Evolutionary conservation across 2,113 vertebrate genomes (phyloP), one percentile per base, ranked within the genome.

Genomic region (Gymnobelideus leadbeateri): DNA sequence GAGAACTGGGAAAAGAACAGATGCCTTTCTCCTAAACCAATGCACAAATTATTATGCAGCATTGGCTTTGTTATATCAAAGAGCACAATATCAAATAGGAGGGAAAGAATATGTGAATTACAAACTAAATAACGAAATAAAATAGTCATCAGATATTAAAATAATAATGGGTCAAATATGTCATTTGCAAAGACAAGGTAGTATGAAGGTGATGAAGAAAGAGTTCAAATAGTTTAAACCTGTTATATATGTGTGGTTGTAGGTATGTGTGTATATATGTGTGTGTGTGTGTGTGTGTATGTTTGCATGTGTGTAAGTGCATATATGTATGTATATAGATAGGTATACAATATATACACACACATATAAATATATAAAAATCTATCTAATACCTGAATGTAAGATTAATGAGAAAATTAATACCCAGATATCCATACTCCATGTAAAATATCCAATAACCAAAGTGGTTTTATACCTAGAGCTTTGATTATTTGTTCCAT

Each of bases 371-470:
- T 31, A n/a, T 16, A 2, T 31, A 61, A 31, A 10, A 61, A 68
- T 68, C 31, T 55, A 55, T 55, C 55, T 57, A 28, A 68, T n/a
- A 31, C 5, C 37, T n/a, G 77, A 95, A 77, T 92, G 2, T 6
- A 55, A 47, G 77, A n/a, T 91, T 26, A 21, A 47, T 14, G 12
- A 92, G 91, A 92, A 92, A 95, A n/a, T n/a, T n/a, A 68, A 68
- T 68, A 77, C 4, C 14, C 31, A 77, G 14, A n/a, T 2, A 37
- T n/a, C 61, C 16, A 10, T 77, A 16, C 3, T 77, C 31, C 37
- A n/a, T n/a, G 4, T 77, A 77, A 77, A 92, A 54, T 89, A 61
- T 68, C 50, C 91, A 5, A 46, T n/a, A 54, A 4, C 55, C 47
- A 16, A 53, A 68, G 55, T 28, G 43, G n/a, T 43, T 89, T 49